Evolutionary conservation across 2,888 invertebrate species (phyloP).

Genomic region (Phymatocera aterrima): DNA sequence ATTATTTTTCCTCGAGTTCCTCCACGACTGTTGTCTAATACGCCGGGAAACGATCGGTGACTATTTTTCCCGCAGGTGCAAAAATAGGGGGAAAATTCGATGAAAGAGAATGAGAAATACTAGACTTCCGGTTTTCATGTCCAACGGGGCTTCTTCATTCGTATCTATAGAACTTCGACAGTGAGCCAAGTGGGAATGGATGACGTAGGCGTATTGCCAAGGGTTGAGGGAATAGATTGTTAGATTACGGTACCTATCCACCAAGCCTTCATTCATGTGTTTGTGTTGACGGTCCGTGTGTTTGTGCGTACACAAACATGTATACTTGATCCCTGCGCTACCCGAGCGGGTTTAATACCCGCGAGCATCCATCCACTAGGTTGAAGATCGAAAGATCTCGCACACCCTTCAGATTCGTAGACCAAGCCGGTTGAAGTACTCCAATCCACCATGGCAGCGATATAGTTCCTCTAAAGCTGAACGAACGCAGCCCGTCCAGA

Average conservation of each 20-base stretch:
- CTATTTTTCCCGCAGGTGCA: background rate
- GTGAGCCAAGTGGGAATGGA: background rate
- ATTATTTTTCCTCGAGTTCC: background rate
- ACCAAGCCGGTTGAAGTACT: slow-evolving; percentile 16
- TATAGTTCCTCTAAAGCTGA: background rate
- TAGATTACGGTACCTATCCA: slow-evolving; percentile 36
- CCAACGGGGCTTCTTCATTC: background rate
- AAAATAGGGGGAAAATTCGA: background rate
- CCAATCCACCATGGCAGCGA: slow-evolving; percentile 5
- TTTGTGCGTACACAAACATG: slow-evolving; percentile 32
- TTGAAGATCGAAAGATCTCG: slow-evolving; percentile 37
- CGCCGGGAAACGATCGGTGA: background rate
- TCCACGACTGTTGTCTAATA: background rate
- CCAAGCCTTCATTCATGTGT: slow-evolving; percentile 20
- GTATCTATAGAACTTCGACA: background rate
- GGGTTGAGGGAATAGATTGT: slow-evolving; percentile 41
- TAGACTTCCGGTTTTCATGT: background rate
- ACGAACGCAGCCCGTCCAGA: slow-evolving; percentile 18
- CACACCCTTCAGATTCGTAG: slow-evolving; percentile 24
- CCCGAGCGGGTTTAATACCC: slow-evolving; percentile 26
- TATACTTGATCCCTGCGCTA: slow-evolving; percentile 12
- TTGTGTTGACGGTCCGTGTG: background rate
- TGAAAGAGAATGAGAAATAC: background rate
- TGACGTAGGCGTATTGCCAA: slow-evolving; percentile 27
- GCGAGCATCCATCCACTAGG: slow-evolving; percentile 17